These are phyloP conservation scores for Euclidia mi DNA, from an alignment of 2,888 invertebrate genomes.

Conservation along the genomic window DNA sequence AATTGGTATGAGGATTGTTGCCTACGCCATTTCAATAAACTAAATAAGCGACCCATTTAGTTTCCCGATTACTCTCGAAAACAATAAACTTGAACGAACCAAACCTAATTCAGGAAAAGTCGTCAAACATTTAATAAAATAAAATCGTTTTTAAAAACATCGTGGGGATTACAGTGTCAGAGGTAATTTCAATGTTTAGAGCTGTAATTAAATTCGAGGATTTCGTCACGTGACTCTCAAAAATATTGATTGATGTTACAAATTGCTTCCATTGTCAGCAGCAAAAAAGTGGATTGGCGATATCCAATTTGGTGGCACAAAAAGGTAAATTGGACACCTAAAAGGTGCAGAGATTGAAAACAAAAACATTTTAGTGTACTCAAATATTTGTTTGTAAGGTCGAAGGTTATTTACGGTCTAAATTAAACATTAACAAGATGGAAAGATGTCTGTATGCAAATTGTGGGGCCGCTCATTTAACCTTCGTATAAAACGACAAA, in stretches of 20 bases:
- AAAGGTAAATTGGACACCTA: constrained; percentile 44
- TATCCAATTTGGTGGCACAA: constrained; percentile 61
- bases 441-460: constrained; percentile 57
- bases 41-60: not conserved
- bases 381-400: constrained; percentile 29
- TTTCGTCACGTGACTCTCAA: constrained; percentile 24
- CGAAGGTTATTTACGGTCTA: constrained; percentile 37
- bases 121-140: too few relatives aligned
- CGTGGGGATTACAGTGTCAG: too few relatives aligned
- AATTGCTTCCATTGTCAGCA: constrained; percentile 67
- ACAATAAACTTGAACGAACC: too few relatives aligned
- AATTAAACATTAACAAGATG: constrained; percentile 54
- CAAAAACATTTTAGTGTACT: constrained; percentile 24
- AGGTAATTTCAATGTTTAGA: not conserved
- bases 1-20: not conserved
- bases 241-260: constrained; percentile 67
- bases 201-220: constrained; percentile 24
- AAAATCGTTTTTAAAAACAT: too few relatives aligned
- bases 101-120: too few relatives aligned
- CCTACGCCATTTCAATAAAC: not conserved
- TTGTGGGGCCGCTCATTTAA: constrained; percentile 40
- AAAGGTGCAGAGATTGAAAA: constrained; percentile 47
- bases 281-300: constrained; percentile 60
- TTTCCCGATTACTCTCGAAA: not conserved
- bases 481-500: too few relatives aligned